Conservation (phyloP, 2,797 vertebrate genomes). For the Falco novaeseelandiae region DNA sequence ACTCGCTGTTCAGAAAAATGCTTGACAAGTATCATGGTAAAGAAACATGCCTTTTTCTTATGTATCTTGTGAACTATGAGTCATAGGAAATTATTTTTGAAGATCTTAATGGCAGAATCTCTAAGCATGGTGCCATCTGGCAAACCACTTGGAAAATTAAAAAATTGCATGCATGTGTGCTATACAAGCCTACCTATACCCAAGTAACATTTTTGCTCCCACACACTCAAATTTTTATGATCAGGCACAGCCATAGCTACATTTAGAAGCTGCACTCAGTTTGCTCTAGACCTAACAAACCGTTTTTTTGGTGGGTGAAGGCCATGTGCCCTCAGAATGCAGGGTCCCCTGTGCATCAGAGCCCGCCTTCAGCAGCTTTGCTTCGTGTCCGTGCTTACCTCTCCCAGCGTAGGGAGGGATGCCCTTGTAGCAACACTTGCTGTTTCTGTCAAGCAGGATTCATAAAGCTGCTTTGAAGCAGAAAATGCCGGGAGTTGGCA, state of each 20-base stretch:
- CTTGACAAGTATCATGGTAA: neutral
- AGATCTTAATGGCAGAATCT: neutral
- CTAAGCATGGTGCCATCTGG: neutral
- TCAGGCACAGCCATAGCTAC: neutral
- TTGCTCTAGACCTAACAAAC: neutral
- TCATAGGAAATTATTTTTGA: neutral
- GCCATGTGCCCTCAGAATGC: neutral
- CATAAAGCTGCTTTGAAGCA: neutral
- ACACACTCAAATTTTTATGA: neutral
- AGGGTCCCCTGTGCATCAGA: neutral
- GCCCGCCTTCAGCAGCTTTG: fast-evolving
- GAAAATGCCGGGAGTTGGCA: neutral
- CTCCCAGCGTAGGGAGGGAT: neutral
- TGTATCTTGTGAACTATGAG: neutral
- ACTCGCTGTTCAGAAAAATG: neutral
- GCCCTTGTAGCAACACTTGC: neutral
- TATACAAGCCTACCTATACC: neutral
- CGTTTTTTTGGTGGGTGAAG: neutral
- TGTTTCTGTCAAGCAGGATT: neutral
- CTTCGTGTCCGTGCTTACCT: fast-evolving
- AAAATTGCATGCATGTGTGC: neutral
- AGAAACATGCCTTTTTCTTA: neutral
- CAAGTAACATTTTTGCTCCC: neutral
- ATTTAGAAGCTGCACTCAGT: neutral
- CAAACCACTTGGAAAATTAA: neutral